phyloP scores from a whole-genome alignment of 2,113 vertebrate species.

The Damaliscus lunatus region DNA sequence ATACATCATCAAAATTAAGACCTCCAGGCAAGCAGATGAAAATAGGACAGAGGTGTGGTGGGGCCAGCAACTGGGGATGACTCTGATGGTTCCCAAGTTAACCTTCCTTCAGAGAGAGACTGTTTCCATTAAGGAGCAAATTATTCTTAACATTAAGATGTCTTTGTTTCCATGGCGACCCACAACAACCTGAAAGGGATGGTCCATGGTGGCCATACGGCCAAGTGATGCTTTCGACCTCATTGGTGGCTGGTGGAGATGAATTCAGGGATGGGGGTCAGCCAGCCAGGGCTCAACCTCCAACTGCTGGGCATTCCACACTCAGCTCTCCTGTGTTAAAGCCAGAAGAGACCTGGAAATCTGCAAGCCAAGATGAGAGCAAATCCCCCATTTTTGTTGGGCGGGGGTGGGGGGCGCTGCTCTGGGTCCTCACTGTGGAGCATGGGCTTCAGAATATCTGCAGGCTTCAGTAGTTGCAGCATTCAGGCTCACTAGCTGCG shows the following conservation, averaged over 20 bases:
- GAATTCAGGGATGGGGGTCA: background rate
- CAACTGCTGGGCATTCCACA: background rate
- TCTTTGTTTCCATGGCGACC: constrained; percentile 71
- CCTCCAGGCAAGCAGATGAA: constrained; percentile 35
- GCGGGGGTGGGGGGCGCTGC: fast-evolving
- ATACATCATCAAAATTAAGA: constrained; percentile 64
- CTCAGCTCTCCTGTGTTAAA: background rate
- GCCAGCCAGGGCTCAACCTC: background rate
- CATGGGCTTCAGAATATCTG: background rate
- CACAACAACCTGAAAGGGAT: constrained; percentile 37
- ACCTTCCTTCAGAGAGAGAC: constrained; percentile 48
- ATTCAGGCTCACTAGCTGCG: background rate
- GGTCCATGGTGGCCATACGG: background rate
- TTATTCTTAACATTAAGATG: constrained; percentile 23
- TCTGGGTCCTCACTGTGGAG: background rate
- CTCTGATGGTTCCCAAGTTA: background rate
- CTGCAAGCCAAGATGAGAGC: background rate
- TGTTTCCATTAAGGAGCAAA: constrained; percentile 31
- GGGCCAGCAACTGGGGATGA: background rate
- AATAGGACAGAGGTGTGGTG: background rate
- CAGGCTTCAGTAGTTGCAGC: background rate
- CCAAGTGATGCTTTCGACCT: background rate
- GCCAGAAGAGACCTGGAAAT: constrained; percentile 8
- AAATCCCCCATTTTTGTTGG: background rate
- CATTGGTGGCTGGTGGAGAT: background rate